Evolutionary conservation across 2,797 vertebrate species (phyloP).

Genomic region (Hylomyscus alleni): DNA sequence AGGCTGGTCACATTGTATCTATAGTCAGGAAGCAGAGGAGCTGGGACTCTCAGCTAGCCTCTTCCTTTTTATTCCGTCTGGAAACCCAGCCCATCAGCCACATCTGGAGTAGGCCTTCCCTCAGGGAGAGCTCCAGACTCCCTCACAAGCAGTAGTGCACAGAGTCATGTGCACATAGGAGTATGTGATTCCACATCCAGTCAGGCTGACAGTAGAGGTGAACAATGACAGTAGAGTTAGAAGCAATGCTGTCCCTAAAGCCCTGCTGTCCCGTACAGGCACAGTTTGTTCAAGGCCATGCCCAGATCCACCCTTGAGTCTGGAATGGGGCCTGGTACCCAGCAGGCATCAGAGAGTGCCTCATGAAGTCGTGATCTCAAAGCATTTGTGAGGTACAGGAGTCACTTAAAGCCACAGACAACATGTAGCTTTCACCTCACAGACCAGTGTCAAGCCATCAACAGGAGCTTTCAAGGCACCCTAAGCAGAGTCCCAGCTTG

Average conservation of each 20-base stretch:
- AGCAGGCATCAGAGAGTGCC: neutral
- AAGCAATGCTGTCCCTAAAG: neutral
- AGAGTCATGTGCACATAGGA: neutral
- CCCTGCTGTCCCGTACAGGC: neutral
- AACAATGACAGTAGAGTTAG: too few species aligned
- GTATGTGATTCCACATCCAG: neutral
- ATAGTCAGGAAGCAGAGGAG: neutral
- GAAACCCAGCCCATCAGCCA: neutral
- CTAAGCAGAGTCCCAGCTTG: neutral
- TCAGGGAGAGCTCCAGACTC: neutral
- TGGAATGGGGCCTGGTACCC: conserved; percentile 31
- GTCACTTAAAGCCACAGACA: neutral
- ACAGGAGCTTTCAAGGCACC: neutral
- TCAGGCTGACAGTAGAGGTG: neutral
- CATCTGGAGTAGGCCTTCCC: neutral
- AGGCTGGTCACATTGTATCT: neutral
- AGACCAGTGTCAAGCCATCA: neutral
- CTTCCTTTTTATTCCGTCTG: neutral
- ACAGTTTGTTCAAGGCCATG: neutral
- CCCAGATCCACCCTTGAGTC: neutral
- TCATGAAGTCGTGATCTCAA: neutral
- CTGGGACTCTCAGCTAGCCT: neutral
- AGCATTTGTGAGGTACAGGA: neutral
- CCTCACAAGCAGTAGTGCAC: neutral
- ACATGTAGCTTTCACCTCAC: neutral